phyloP scores from a whole-genome alignment of 1,140 invertebrate genomes.

The Vanessa atalanta region DNA sequence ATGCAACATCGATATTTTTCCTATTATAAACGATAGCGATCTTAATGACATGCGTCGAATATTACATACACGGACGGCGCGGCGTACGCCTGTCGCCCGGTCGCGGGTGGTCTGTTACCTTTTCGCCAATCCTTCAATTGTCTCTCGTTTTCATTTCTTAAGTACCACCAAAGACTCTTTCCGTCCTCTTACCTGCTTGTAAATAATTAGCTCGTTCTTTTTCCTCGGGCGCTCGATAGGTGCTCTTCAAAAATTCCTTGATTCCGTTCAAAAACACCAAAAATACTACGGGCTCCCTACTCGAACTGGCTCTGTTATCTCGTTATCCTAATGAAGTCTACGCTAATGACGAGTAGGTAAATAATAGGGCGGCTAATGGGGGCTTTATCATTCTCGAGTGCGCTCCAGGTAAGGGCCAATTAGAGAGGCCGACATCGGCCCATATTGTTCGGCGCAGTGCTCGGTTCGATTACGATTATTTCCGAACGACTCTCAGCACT shows the following conservation, averaged over 20 bases:
- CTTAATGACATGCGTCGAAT: constrained; percentile 53
- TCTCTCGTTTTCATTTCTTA: constrained; percentile 15
- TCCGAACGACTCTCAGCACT: constrained; percentile 73
- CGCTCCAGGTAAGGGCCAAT: constrained; percentile 80
- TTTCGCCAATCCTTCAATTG: constrained; percentile 37
- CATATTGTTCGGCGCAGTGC: constrained; percentile 77
- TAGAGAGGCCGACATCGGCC: constrained; percentile 78
- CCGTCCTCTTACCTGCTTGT: constrained; percentile 40
- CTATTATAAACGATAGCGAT: constrained; percentile 61
- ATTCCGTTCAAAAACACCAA: constrained; percentile 70
- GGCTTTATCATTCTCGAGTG: constrained; percentile 81
- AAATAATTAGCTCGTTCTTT: constrained; percentile 70
- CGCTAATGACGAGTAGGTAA: constrained; percentile 81
- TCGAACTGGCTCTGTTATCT: constrained; percentile 78
- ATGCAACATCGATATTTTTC: constrained; percentile 71
- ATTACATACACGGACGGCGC: constrained; percentile 26
- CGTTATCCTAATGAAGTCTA: constrained; percentile 81
- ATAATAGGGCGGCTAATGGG: constrained; percentile 81
- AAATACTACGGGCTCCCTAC: constrained; percentile 58
- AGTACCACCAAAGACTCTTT: constrained; percentile 14
- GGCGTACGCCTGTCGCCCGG: background rate
- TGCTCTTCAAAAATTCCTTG: constrained; percentile 57
- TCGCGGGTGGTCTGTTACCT: constrained; percentile 53
- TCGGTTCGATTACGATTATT: constrained; percentile 80
- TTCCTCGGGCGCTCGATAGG: constrained; percentile 47